phyloP scores from a whole-genome alignment of 1,140 invertebrate genomes.

The Solenopsis fugax region DNA sequence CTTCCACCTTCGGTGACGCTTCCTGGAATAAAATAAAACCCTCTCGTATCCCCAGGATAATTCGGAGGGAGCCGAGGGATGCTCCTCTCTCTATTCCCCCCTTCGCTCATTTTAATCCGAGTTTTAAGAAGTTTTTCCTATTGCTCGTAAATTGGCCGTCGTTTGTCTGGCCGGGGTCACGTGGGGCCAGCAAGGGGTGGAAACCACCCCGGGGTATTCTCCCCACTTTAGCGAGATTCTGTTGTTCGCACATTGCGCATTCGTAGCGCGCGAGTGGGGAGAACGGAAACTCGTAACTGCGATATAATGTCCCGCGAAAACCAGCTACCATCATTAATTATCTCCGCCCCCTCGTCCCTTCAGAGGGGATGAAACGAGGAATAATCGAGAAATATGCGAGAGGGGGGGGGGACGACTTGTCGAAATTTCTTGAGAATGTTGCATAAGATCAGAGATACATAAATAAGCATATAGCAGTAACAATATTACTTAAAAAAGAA shows the following conservation, averaged over 20 bases:
- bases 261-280: conserved; percentile 11
- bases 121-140: conserved; percentile 81
- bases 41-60: conserved; percentile 63
- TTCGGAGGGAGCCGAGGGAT: conserved; percentile 57
- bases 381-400: conserved; percentile 47
- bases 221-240: conserved; percentile 30
- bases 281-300: conserved; percentile 72
- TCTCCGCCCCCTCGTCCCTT: conserved; percentile 55
- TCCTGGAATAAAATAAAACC: conserved; percentile 80
- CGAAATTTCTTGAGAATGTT: conserved; percentile 45
- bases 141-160: conserved; percentile 83
- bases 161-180: conserved; percentile 77
- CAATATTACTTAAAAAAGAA: not conserved
- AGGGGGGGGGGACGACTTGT: not conserved
- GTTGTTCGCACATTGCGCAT: conserved; percentile 46
- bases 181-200: conserved; percentile 61
- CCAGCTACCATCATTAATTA: conserved; percentile 81
- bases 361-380: conserved; percentile 53
- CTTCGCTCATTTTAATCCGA: conserved; percentile 81
- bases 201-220: conserved; percentile 35
- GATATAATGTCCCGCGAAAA: conserved; percentile 79
- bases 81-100: conserved; percentile 8
- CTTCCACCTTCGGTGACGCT: conserved; percentile 38
- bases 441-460: not conserved
- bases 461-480: not conserved